phyloP scores from a whole-genome alignment of 2,888 invertebrate species.

The Hydrotaea cyrtoneurina region DNA sequence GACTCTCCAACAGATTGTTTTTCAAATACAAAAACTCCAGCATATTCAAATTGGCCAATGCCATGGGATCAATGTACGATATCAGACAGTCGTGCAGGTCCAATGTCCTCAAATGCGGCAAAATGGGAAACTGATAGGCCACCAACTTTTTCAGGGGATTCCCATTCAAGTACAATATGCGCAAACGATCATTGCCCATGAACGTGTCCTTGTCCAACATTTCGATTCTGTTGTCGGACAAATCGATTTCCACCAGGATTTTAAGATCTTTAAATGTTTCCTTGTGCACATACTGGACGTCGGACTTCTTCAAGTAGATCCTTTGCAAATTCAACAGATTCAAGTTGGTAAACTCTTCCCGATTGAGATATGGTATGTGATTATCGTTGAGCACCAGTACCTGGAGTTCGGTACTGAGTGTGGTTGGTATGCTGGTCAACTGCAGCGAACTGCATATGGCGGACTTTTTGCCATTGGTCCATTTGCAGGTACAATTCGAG shows the following conservation, averaged over 20 bases:
- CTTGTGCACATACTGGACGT: constrained; percentile 88
- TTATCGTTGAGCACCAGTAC: constrained; percentile 92
- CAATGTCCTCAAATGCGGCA: constrained; percentile 90
- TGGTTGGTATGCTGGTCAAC: constrained; percentile 88
- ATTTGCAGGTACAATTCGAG: constrained; percentile 93
- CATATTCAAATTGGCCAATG: constrained; percentile 88
- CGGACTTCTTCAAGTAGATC: constrained; percentile 89
- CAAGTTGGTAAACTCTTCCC: constrained; percentile 89
- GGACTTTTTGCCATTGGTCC: constrained; percentile 95
- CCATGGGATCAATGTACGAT: constrained; percentile 87
- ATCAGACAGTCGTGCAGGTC: constrained; percentile 91
- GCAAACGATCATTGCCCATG: constrained; percentile 90
- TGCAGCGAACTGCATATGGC: constrained; percentile 92
- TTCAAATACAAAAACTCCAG: constrained; percentile 90
- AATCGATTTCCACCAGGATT: constrained; percentile 92
- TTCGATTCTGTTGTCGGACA: constrained; percentile 90
- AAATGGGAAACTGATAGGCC: constrained; percentile 89
- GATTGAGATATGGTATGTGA: constrained; percentile 87
- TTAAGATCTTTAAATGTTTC: constrained; percentile 93
- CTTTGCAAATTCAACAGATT: constrained; percentile 92
- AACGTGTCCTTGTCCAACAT: constrained; percentile 90
- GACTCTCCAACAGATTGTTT: constrained; percentile 88
- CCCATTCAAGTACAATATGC: constrained; percentile 89
- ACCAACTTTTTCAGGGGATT: constrained; percentile 89
- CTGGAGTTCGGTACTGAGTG: constrained; percentile 86